Percentiles rank a stretch among this genome's conserved stretches.
These are phyloP conservation scores for Seira sanloemensis DNA, from an alignment of 2,888 invertebrate species.

Conservation along the genomic window DNA sequence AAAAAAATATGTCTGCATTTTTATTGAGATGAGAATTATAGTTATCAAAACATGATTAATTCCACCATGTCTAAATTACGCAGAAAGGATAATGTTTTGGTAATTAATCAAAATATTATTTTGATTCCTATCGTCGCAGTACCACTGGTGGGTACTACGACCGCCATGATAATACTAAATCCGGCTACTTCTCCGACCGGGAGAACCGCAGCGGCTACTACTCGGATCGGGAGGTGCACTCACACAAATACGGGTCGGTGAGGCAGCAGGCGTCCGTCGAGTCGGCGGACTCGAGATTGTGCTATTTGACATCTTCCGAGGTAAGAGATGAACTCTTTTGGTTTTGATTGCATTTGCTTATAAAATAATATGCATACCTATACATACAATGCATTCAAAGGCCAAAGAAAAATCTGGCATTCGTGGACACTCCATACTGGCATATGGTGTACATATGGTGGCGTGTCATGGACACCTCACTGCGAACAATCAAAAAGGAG, in stretches of 20 bases:
- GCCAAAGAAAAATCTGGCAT: too few relatives aligned
- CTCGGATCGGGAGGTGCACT: constrained; percentile 87
- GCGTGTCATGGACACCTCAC: too few relatives aligned
- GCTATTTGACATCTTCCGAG: constrained; percentile 96
- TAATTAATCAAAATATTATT: not conserved
- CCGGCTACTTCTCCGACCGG: constrained; percentile 73
- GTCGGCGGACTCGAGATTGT: constrained; percentile 94
- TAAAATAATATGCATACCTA: too few relatives aligned
- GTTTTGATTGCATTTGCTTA: too few relatives aligned
- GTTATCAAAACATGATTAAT: constrained; percentile 25
- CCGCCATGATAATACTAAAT: constrained; percentile 71
- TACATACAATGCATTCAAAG: too few relatives aligned
- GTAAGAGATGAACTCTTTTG: too few relatives aligned
- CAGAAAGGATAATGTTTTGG: not conserved
- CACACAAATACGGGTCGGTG: constrained; percentile 82
- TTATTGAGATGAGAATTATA: not conserved
- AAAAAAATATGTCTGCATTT: not conserved
- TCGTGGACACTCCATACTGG: too few relatives aligned
- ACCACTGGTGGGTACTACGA: constrained; percentile 86
- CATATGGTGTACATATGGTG: too few relatives aligned
- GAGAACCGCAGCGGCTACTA: constrained; percentile 79
- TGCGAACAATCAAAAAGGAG: too few relatives aligned
- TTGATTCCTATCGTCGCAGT: not conserved
- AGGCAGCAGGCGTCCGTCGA: constrained; percentile 96
- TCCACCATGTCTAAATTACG: not conserved